Percentiles rank a stretch among this genome's conserved stretches.
phyloP scores from a whole-genome alignment of 2,113 vertebrate species.

The Xenus cinereus region DNA sequence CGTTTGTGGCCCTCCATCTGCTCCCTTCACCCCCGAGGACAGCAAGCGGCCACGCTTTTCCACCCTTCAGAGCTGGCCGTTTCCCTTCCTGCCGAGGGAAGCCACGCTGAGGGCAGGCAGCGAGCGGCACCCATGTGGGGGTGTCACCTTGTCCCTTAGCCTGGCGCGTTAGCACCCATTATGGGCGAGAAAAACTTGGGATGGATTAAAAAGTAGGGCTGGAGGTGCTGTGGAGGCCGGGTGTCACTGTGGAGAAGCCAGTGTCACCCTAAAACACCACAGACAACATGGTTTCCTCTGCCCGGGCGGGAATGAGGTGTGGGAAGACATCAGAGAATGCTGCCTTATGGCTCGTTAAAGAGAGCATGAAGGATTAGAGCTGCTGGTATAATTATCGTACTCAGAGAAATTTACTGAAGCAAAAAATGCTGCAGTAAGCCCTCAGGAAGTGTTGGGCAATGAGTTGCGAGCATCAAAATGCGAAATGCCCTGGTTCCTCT shows the following conservation, averaged over 20 bases:
- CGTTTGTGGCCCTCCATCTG: accelerated
- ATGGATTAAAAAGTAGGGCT: not conserved
- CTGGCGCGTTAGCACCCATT: accelerated
- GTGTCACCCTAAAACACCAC: accelerated
- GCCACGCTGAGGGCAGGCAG: not conserved
- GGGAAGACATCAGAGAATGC: accelerated
- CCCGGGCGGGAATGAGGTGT: accelerated
- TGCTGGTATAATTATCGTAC: accelerated
- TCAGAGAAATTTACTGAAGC: accelerated
- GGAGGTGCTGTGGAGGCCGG: accelerated
- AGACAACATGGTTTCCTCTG: not conserved
- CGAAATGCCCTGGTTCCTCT: too few species aligned
- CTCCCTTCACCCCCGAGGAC: not conserved
- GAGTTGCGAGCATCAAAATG: accelerated
- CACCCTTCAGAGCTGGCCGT: accelerated
- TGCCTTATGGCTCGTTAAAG: not conserved
- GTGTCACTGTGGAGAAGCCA: too few species aligned
- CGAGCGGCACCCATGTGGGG: accelerated
- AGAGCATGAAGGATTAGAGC: not conserved
- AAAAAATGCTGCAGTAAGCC: not conserved
- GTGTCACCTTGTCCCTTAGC: too few species aligned
- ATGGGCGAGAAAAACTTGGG: accelerated
- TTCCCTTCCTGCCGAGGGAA: not conserved
- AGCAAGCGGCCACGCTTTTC: accelerated
- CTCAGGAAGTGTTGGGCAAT: accelerated